Base-by-base conservation (phyloP, 2,888 invertebrate genomes). In the Drosophila anomelani region DNA sequence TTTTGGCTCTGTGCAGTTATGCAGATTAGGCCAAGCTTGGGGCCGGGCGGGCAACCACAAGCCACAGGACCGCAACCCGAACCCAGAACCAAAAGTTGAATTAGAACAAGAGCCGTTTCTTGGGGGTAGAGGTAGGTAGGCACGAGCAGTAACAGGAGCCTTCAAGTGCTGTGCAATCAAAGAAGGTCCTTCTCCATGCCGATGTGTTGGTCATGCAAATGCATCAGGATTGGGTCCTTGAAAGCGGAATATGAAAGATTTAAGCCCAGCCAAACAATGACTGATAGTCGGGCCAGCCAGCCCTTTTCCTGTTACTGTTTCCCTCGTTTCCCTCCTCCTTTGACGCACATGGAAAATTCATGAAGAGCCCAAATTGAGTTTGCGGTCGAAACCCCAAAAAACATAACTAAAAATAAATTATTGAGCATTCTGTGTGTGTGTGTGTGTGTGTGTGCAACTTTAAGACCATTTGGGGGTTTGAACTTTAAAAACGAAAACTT, bases 151-250 rank as follows among this genome's bases (percentile, higher is more conserved):
- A 36, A 60, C 68, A 71, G 68, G 71, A 68, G 71, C 71, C 70
- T 36, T 70, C 71, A 29, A 73, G 72, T 55, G 72, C 72, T 75
- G 57, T 75, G 72, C 76, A 75, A 73, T 75, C 72, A 73, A 67
- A 58, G 38, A 44, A 67, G 69, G 53, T 38, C 44, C 32, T 38
- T 9, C 29, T 9, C 29, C 44, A 36, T 46, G 38, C 20, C 38
- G 57, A 62, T 49, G 63, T 62, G 68, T 70, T 55, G 70, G 68
- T 56, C 68, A 70, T 70, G 68, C 71, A 55, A 68, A 70, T 68
- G 71, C 71, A 70, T 49, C 43, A 41, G 57, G 71, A 70, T 70
- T 54, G 54, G 54, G 54, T 26, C 53, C 69, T 55, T 34, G 20
- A 34, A 70, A 47, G 36, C 20, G 56, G 36, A 70, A 68, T 56